phyloP scores from a whole-genome alignment of 1,140 invertebrate species.

The Aleiodes sp. region DNA sequence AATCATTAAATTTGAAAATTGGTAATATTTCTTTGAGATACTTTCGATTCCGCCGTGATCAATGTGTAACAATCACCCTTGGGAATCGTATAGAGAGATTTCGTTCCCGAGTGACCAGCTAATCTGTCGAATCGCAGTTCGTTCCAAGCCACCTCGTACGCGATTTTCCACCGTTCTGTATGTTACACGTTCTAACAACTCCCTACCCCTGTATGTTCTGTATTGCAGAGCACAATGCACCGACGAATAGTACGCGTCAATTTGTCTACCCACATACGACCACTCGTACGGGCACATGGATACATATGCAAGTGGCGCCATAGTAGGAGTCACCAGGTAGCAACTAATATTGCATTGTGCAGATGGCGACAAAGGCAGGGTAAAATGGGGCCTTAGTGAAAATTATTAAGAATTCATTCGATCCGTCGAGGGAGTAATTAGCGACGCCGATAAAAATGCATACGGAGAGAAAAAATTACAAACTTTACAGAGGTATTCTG shows the following conservation, averaged over 20 bases:
- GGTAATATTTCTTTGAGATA: not conserved
- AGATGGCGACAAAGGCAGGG: too few relatives aligned
- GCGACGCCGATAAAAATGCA: too few relatives aligned
- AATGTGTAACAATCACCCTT: not conserved
- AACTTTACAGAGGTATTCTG: too few relatives aligned
- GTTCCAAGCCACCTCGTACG: not conserved
- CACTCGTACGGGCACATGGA: conserved; percentile 5
- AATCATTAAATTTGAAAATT: too few relatives aligned
- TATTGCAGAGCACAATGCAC: conserved; percentile 37
- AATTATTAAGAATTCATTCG: too few relatives aligned
- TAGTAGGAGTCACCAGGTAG: not conserved
- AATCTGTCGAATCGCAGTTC: not conserved
- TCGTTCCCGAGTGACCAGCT: not conserved
- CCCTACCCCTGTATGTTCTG: not conserved
- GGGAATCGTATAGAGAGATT: not conserved
- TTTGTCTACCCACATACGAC: conserved; percentile 41
- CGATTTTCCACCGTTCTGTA: conserved; percentile 20
- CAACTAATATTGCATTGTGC: conserved; percentile 45
- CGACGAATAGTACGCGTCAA: conserved; percentile 42
- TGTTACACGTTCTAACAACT: conserved; percentile 4
- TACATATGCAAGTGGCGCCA: not conserved
- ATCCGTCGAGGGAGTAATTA: too few relatives aligned
- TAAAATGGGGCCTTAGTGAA: too few relatives aligned
- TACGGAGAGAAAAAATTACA: too few relatives aligned
- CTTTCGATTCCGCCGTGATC: not conserved